A percentile compares a stretch with the other conserved stretches of the same genome.
Conservation (phyloP, 2,888 invertebrate genomes). For the Dendrolimus pini region DNA sequence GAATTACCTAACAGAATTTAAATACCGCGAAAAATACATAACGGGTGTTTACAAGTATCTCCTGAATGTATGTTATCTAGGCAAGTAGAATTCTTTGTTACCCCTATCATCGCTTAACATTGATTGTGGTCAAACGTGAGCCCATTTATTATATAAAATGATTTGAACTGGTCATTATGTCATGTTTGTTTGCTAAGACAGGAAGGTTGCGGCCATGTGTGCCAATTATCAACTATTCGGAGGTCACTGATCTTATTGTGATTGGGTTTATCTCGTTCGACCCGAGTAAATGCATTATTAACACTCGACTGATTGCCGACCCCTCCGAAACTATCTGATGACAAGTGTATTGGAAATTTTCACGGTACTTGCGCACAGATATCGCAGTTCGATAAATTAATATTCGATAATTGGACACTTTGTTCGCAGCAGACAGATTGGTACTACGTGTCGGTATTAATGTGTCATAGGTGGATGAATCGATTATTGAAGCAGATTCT, state of each 20-base stretch:
- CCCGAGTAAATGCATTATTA: slow-evolving; percentile 37
- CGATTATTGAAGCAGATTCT: too few species aligned
- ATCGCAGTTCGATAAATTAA: slow-evolving; percentile 9
- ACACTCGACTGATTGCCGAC: slow-evolving; percentile 40
- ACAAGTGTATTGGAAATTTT: slow-evolving; percentile 56
- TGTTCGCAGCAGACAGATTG: slow-evolving; percentile 1
- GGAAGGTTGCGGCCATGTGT: slow-evolving; percentile 22
- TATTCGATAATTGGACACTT: slow-evolving; percentile 12
- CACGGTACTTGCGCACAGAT: slow-evolving; percentile 35
- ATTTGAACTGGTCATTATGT: background rate
- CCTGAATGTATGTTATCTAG: too few species aligned
- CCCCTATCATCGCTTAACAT: too few species aligned
- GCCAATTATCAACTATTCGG: slow-evolving; percentile 28
- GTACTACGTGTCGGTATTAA: too few species aligned
- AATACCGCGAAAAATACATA: too few species aligned
- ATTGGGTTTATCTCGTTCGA: slow-evolving; percentile 38
- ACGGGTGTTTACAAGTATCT: too few species aligned
- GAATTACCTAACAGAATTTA: too few species aligned
- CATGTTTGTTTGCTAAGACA: slow-evolving; percentile 7
- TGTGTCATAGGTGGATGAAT: too few species aligned
- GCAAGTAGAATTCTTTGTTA: too few species aligned
- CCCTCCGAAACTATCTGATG: slow-evolving; percentile 39
- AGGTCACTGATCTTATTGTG: slow-evolving; percentile 38
- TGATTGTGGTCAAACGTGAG: too few species aligned
- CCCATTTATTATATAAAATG: too few species aligned